Evolutionary conservation across 2,797 vertebrate species (phyloP).

Genomic region (Gambelia wislizenii): DNA sequence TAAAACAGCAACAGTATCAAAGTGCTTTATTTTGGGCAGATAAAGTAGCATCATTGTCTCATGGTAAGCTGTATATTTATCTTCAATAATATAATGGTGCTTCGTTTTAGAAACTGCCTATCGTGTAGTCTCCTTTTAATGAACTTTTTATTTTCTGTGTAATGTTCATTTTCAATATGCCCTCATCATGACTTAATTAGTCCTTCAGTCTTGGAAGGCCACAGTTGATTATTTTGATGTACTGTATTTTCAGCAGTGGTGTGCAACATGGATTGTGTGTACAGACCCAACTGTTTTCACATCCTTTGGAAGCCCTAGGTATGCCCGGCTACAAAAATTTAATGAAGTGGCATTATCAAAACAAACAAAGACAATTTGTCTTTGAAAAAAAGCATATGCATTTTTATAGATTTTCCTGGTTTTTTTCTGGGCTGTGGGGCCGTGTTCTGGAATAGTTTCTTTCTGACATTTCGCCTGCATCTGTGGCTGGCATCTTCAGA

Average conservation of each 20-base stretch:
- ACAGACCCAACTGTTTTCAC: no score
- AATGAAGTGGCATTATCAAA: background rate
- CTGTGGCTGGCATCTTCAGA: no score
- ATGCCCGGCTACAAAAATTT: background rate
- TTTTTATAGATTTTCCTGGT: no score
- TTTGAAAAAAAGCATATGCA: background rate
- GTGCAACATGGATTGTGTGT: background rate
- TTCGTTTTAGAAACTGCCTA: background rate
- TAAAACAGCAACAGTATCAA: slow-evolving; percentile 95
- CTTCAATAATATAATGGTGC: background rate
- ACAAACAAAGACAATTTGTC: background rate
- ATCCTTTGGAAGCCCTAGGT: background rate
- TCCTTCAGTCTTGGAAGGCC: background rate
- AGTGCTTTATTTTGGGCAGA: slow-evolving; percentile 99
- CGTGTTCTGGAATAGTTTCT: no score
- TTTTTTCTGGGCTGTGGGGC: no score
- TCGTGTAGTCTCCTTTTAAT: background rate
- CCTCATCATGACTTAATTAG: background rate
- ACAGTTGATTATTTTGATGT: background rate
- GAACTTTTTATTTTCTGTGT: background rate
- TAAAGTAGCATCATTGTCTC: slow-evolving; percentile 97
- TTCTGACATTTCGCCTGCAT: no score
- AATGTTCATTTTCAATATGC: background rate
- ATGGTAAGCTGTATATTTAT: slow-evolving; percentile 83
- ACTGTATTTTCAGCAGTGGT: background rate